Percentiles rank a stretch among this genome's conserved stretches.
phyloP scores from a whole-genome alignment of 2,888 invertebrate species.

The Reticulitermes lucifugus region DNA sequence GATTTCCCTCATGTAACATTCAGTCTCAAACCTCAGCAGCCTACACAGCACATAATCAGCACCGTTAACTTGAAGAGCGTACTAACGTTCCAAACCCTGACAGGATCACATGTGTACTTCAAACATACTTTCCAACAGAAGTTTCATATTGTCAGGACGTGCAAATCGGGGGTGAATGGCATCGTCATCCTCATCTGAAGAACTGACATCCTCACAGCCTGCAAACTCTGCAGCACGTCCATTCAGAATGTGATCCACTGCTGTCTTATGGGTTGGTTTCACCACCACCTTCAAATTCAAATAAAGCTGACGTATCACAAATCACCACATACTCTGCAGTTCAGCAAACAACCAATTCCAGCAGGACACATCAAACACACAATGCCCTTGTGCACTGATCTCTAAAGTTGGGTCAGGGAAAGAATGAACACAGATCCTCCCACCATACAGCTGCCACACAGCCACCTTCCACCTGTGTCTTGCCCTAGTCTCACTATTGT shows the following conservation, averaged over 20 bases:
- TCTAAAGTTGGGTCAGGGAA: background rate
- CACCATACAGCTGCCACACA: too few species aligned
- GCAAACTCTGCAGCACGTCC: slow-evolving; percentile 88
- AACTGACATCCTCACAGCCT: slow-evolving; percentile 75
- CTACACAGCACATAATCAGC: too few species aligned
- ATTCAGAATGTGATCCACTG: slow-evolving; percentile 71
- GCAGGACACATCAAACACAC: slow-evolving; percentile 57
- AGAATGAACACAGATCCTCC: background rate
- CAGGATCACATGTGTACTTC: too few species aligned
- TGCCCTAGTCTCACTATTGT: too few species aligned
- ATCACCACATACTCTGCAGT: too few species aligned
- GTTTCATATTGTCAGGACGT: slow-evolving; percentile 79
- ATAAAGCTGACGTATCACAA: slow-evolving; percentile 42
- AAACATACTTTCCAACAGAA: slow-evolving; percentile 77
- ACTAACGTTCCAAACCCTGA: too few species aligned
- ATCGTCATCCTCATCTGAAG: slow-evolving; percentile 73
- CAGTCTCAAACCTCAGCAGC: too few species aligned
- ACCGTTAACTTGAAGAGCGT: too few species aligned
- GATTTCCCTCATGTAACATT: too few species aligned
- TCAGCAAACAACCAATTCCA: slow-evolving; percentile 43
- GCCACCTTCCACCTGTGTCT: too few species aligned
- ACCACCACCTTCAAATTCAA: slow-evolving; percentile 65
- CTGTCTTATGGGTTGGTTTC: slow-evolving; percentile 63
- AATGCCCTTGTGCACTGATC: slow-evolving; percentile 56
- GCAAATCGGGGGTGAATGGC: slow-evolving; percentile 67